Conservation (phyloP, 1,140 invertebrate genomes). For the Maniola jurtina region DNA sequence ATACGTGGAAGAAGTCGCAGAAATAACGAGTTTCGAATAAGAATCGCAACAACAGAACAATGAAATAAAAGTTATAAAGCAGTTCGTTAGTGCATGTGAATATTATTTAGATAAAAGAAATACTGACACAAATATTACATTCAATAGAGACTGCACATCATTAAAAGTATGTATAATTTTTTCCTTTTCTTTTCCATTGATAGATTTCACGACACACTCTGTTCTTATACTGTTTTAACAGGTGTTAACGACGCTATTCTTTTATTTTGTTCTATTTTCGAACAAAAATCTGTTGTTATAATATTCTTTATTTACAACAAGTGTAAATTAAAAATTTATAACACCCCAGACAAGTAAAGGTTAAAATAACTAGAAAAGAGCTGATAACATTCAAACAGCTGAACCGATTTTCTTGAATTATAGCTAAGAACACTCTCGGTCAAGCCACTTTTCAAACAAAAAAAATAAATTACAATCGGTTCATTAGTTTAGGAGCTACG, state of each 20-base stretch:
- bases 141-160: not conserved
- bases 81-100: constrained; percentile 2
- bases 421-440: too few species aligned
- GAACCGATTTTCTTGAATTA: too few species aligned
- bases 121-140: not conserved
- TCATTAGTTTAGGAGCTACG: too few species aligned
- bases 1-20: too few species aligned
- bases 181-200: not conserved
- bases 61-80: constrained; percentile 7
- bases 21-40: not conserved
- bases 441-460: too few species aligned
- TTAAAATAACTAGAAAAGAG: too few species aligned
- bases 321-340: too few species aligned
- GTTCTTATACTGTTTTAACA: not conserved
- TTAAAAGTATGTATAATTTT: not conserved
- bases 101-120: constrained; percentile 8
- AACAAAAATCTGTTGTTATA: too few species aligned
- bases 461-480: too few species aligned
- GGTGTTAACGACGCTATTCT: not conserved
- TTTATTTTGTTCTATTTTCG: not conserved
- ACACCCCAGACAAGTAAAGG: too few species aligned
- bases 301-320: too few species aligned
- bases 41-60: constrained; percentile 5
- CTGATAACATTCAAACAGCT: too few species aligned
- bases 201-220: not conserved